Base-by-base conservation (phyloP, 2,113 vertebrate species). In the Eonycteris spelaea region DNA sequence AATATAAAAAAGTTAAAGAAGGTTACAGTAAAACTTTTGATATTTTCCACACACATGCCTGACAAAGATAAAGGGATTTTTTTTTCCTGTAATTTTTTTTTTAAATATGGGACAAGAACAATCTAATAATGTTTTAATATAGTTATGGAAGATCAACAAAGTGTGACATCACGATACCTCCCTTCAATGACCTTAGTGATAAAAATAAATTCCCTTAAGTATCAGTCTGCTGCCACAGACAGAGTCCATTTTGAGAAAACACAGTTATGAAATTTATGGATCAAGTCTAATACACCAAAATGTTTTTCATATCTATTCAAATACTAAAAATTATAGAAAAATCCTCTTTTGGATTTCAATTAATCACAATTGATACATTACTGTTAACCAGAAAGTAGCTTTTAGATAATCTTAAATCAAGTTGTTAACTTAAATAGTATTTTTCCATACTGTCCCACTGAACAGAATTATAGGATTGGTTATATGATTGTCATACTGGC, bases 101-200 rank as follows among this genome's bases (percentile, higher is more conserved):
- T 13, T 30, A 59, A 95, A 96, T 88, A 97, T 96, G 95, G 70
- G 86, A 96, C 82, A 93, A 94, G 95, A 97, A 97, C 96, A 97
- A 98, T 96, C 95, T 96, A 97, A 96, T 97, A 97, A 97, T 86
- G 53, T 91, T 95, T 96, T 97, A 97, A 97, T 68, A n/a, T 86
- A 91, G 89, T 97, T 97, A 97, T 79, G 57, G 93, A 91, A 97
- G 89, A 97, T 96, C 93, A 97, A 93, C 93, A 95, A 95, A 65
- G 51, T 92, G 96, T 97, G 97, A 97, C 95, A 98, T 97, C 95
- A 98, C 67, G 53, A 33, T 92, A 96, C 87, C 89, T 97, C 86
- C 89, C 93, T 67, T 97, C 95, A 96, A 94, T 97, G 94, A 97
- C 96, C 96, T 96, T 94, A 96, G 95, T 93, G 94, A 89, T 95